These are phyloP conservation scores for Galemys pyrenaicus DNA, from an alignment of 2,113 vertebrate genomes.

Conservation along the genomic window DNA sequence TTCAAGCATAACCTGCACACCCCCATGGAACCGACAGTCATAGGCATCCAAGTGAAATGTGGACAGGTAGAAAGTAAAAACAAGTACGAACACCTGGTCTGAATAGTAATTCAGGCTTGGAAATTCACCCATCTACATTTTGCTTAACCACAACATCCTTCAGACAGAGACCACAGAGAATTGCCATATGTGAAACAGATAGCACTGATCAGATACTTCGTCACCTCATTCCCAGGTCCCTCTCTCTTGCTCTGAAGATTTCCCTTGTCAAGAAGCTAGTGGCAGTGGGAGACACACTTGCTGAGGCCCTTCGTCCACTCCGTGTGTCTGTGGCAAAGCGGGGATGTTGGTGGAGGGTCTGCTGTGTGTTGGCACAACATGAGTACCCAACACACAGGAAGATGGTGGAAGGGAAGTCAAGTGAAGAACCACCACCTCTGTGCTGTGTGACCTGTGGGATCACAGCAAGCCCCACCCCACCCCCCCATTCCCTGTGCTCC, in stretches of 20 bases:
- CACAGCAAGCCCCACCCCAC: neutral
- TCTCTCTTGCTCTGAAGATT: neutral
- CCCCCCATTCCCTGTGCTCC: neutral
- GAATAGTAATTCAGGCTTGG: neutral
- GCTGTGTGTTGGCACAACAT: neutral
- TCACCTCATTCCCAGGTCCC: neutral
- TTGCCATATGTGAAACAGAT: fast-evolving
- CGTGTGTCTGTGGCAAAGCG: neutral
- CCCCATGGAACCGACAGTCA: neutral
- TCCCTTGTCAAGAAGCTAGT: neutral
- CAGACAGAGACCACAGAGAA: neutral
- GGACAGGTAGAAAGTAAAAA: neutral
- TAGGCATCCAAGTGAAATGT: neutral
- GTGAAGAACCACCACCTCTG: neutral
- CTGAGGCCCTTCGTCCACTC: neutral
- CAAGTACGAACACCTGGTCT: neutral
- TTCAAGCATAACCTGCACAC: neutral
- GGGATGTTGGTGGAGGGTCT: neutral
- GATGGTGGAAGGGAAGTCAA: too few relatives aligned
- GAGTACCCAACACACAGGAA: neutral
- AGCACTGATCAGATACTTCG: fast-evolving
- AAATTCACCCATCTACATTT: neutral
- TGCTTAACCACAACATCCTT: neutral
- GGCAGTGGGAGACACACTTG: neutral
- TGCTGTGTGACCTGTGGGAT: fast-evolving